phyloP scores from a whole-genome alignment of 2,888 invertebrate genomes.

The Nysson spinosus region DNA sequence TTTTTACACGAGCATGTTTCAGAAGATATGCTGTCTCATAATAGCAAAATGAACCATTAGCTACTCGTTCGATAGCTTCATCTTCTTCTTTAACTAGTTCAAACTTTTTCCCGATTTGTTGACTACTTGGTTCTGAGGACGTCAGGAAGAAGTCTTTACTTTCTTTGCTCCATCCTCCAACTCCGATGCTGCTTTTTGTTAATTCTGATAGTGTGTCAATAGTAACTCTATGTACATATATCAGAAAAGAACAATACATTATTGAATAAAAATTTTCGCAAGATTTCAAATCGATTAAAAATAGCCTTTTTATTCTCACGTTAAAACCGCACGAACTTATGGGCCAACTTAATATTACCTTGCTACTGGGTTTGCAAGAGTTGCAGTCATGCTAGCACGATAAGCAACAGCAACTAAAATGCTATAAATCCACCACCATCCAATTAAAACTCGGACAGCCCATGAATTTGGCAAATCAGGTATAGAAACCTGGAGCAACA shows the following conservation, averaged over 20 bases:
- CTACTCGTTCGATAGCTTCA: slow-evolving; percentile 83
- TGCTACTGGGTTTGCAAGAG: slow-evolving; percentile 87
- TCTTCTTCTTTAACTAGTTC: slow-evolving; percentile 82
- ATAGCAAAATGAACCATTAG: slow-evolving; percentile 86
- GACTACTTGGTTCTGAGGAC: slow-evolving; percentile 83
- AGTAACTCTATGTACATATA: slow-evolving; percentile 81
- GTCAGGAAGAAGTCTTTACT: slow-evolving; percentile 84
- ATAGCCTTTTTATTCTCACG: neutral
- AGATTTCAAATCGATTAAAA: neutral
- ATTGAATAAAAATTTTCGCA: neutral
- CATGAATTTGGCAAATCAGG: slow-evolving; percentile 88
- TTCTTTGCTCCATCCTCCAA: slow-evolving; percentile 86
- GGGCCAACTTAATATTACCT: too few species aligned
- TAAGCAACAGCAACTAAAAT: slow-evolving; percentile 89
- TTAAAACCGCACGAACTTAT: too few species aligned
- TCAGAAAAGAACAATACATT: neutral
- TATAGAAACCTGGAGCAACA: slow-evolving; percentile 88
- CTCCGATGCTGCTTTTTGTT: slow-evolving; percentile 82
- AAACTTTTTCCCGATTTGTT: slow-evolving; percentile 84
- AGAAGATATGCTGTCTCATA: slow-evolving; percentile 88
- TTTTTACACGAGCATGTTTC: slow-evolving; percentile 82
- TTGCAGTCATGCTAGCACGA: slow-evolving; percentile 90
- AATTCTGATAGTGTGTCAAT: slow-evolving; percentile 87
- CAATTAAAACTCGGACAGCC: slow-evolving; percentile 88
- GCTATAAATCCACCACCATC: slow-evolving; percentile 93